Evolutionary conservation across 2,113 vertebrate genomes (phyloP).

Genomic region (Gasterosteus nipponicus): DNA sequence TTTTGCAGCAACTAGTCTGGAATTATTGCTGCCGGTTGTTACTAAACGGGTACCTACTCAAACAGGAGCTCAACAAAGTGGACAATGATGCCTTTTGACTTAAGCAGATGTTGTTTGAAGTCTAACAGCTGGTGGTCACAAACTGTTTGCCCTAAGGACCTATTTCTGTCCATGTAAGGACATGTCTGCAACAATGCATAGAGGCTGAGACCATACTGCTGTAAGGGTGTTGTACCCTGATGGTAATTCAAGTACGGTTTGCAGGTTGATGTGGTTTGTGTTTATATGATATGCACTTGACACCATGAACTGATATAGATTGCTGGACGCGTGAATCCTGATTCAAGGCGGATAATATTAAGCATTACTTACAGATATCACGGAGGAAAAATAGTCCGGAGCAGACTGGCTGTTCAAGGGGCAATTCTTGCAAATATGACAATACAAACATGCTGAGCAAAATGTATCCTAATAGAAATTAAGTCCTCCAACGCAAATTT

Average conservation of each 20-base stretch:
- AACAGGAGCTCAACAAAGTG: conserved; percentile 5
- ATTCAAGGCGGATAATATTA: not conserved
- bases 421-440: not conserved
- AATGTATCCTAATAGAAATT: not conserved
- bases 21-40: conserved; percentile 1
- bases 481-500: not conserved
- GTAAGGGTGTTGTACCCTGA: not conserved
- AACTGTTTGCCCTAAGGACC: conserved; percentile 40
- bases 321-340: not conserved
- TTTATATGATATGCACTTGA: not conserved
- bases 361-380: not conserved
- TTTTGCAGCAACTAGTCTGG: not conserved
- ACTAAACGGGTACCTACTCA: not conserved
- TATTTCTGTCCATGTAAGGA: conserved; percentile 39
- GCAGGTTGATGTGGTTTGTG: not conserved
- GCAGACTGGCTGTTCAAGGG: not conserved
- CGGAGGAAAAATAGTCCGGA: not conserved
- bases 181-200: conserved; percentile 12
- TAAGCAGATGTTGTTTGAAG: conserved; percentile 17
- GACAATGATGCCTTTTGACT: conserved; percentile 7
- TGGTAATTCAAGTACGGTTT: not conserved
- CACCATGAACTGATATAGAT: not conserved
- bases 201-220: not conserved
- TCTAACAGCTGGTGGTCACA: conserved; percentile 42
- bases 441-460: not conserved